Percentiles rank a stretch among this genome's conserved stretches.
Evolutionary conservation across 2,113 vertebrate species (phyloP).

Genomic region (Oncorhynchus mykiss): DNA sequence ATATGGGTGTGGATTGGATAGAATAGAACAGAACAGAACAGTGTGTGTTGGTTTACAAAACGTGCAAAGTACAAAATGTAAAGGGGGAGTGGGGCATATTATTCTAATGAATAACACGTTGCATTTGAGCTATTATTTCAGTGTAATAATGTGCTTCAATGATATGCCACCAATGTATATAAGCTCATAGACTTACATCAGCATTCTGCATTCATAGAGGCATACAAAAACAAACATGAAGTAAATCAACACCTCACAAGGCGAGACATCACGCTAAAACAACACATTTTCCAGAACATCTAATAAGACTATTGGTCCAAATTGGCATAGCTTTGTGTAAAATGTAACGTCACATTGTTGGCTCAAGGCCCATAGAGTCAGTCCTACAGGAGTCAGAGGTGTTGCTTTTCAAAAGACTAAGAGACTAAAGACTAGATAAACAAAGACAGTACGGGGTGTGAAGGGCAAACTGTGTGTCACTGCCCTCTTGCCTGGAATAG

Average conservation of each 20-base stretch:
- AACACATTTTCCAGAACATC: neutral
- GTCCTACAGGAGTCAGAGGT: slow-evolving; percentile 7
- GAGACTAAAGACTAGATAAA: slow-evolving; percentile 15
- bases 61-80: neutral
- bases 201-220: neutral
- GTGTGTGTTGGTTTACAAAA: too few species aligned
- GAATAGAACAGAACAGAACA: too few species aligned
- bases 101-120: too few species aligned
- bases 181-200: too few species aligned
- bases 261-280: neutral
- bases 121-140: too few species aligned
- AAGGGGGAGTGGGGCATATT: too few species aligned
- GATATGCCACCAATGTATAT: too few species aligned
- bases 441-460: slow-evolving; percentile 24
- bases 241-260: neutral
- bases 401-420: slow-evolving; percentile 20
- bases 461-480: slow-evolving; percentile 21
- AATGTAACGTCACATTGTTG: neutral
- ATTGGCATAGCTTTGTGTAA: neutral
- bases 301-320: neutral
- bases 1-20: too few species aligned
- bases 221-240: neutral
- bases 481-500: slow-evolving; percentile 22
- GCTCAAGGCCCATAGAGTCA: neutral
- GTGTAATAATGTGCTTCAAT: too few species aligned